phyloP scores from a whole-genome alignment of 2,113 vertebrate species.

The Tringa solitaria region DNA sequence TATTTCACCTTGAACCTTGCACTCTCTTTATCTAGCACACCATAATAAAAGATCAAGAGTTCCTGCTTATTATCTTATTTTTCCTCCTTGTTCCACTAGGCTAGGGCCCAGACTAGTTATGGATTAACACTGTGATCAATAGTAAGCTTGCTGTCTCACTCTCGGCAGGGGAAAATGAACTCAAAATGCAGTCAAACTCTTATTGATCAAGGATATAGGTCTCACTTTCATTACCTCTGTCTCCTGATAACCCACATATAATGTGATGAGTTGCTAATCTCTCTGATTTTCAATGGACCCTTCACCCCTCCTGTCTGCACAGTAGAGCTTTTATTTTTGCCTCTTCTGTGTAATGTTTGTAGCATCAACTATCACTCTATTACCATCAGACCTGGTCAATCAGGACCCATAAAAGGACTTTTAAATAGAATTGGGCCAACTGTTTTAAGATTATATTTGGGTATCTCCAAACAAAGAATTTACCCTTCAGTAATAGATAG shows the following conservation, averaged over 20 bases:
- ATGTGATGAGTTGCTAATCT: slow-evolving; percentile 96
- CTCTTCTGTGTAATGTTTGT: slow-evolving; percentile 66
- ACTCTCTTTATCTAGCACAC: slow-evolving; percentile 78
- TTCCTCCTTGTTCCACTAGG: slow-evolving; percentile 82
- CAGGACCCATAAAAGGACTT: slow-evolving; percentile 63
- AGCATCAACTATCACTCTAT: slow-evolving; percentile 66
- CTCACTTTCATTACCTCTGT: slow-evolving; percentile 91
- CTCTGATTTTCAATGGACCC: slow-evolving; percentile 92
- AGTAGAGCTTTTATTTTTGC: slow-evolving; percentile 72
- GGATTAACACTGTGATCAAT: slow-evolving; percentile 97
- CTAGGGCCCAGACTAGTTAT: slow-evolving; percentile 91
- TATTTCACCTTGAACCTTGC: slow-evolving; percentile 75
- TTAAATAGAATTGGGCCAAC: slow-evolving; percentile 30
- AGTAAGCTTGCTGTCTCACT: slow-evolving; percentile 89
- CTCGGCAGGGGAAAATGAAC: slow-evolving; percentile 95
- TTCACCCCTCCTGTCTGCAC: slow-evolving; percentile 76
- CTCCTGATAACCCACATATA: slow-evolving; percentile 94
- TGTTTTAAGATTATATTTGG: background rate
- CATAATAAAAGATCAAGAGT: slow-evolving; percentile 89
- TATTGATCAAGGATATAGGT: slow-evolving; percentile 91
- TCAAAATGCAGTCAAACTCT: slow-evolving; percentile 95
- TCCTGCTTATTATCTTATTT: slow-evolving; percentile 88
- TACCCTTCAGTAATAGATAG: background rate
- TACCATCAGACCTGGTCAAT: slow-evolving; percentile 72
- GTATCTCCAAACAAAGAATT: background rate